Evolutionary conservation across 2,888 invertebrate species (phyloP).

Genomic region (Tortrix viridana): DNA sequence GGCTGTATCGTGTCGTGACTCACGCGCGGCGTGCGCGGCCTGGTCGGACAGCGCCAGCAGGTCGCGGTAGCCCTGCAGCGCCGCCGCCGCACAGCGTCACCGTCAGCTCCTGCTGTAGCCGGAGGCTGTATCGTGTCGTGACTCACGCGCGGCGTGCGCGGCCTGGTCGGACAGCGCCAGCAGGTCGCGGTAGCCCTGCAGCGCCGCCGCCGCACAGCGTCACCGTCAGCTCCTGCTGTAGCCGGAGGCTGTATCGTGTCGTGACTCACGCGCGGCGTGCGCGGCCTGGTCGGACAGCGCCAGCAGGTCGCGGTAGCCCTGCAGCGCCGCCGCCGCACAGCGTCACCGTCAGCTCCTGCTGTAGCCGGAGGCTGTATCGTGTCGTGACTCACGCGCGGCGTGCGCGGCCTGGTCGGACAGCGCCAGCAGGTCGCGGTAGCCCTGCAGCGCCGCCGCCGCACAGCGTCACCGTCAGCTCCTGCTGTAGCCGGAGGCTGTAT

Average conservation of each 20-base stretch:
- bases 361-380: too few species aligned
- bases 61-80: conserved; percentile 68
- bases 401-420: conserved; percentile 61
- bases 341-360: too few species aligned
- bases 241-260: too few species aligned
- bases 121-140: too few species aligned
- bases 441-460: conserved; percentile 80
- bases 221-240: too few species aligned
- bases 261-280: conserved; percentile 49
- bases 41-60: conserved; percentile 42
- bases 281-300: conserved; percentile 60
- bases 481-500: conserved; percentile 39
- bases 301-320: conserved; percentile 49
- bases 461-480: too few species aligned
- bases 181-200: conserved; percentile 62
- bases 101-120: too few species aligned
- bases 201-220: too few species aligned
- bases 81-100: too few species aligned
- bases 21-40: conserved; percentile 63
- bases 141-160: conserved; percentile 47
- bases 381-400: conserved; percentile 48
- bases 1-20: too few species aligned
- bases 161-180: conserved; percentile 60
- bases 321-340: too few species aligned
- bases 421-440: conserved; percentile 24